These are phyloP conservation scores for Phyllotreta cruciferae DNA, from an alignment of 2,888 invertebrate genomes.

Conservation along the genomic window DNA sequence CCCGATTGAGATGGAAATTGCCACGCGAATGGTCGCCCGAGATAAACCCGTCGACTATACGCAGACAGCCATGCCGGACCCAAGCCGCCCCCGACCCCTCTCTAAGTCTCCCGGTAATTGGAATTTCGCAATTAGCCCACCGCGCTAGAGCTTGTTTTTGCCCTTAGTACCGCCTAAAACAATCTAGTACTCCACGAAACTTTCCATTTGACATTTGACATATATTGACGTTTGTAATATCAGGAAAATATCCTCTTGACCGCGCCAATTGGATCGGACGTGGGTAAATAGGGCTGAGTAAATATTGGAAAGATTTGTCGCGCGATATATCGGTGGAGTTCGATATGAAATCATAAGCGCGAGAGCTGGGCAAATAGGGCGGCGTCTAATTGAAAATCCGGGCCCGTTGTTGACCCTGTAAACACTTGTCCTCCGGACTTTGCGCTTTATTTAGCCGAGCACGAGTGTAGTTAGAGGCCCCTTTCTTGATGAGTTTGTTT, in stretches of 20 bases:
- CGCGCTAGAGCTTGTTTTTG: neutral
- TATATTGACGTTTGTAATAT: too few species aligned
- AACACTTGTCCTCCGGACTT: conserved; percentile 55
- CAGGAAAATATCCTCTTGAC: too few species aligned
- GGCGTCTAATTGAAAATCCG: conserved; percentile 60
- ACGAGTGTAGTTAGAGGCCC: neutral
- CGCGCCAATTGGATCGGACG: neutral
- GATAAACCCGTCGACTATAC: conserved; percentile 58
- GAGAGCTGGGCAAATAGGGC: conserved; percentile 60
- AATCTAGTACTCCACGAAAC: neutral
- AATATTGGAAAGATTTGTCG: neutral
- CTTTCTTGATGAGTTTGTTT: too few species aligned
- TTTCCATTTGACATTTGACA: neutral
- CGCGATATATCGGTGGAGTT: conserved; percentile 51
- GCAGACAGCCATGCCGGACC: conserved; percentile 27
- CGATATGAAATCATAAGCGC: conserved; percentile 61
- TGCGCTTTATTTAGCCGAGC: too few species aligned
- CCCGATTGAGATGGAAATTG: conserved; percentile 63
- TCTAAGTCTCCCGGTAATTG: conserved; percentile 11
- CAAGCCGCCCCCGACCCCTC: conserved; percentile 46
- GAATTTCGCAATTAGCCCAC: too few species aligned
- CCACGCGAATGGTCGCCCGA: conserved; percentile 59
- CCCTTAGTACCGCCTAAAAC: neutral
- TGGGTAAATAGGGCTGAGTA: neutral
- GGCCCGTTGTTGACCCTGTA: conserved; percentile 60